Percentiles rank a stretch among this genome's conserved stretches.
These are phyloP conservation scores for Sesamia inferens DNA, from an alignment of 2,888 invertebrate species.

Conservation along the genomic window DNA sequence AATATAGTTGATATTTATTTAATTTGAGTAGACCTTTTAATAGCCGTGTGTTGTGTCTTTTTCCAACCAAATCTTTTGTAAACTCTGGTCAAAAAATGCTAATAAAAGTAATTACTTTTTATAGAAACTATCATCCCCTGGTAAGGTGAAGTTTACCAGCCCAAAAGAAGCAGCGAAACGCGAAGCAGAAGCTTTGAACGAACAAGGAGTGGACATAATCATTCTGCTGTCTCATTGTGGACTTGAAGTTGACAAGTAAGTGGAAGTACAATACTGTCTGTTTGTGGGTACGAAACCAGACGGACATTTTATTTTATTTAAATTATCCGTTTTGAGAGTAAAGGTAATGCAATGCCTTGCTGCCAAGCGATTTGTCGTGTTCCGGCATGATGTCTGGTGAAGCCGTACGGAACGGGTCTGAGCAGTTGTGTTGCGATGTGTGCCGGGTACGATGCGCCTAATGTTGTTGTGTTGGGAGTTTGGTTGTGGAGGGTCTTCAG, in stretches of 20 bases:
- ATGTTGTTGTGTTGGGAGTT: no score
- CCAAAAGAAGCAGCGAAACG: slow-evolving; percentile 91
- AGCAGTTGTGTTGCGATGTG: no score
- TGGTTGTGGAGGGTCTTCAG: no score
- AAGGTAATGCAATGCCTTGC: no score
- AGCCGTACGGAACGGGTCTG: no score
- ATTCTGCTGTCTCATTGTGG: slow-evolving; percentile 96
- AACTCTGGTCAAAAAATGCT: neutral
- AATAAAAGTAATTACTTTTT: slow-evolving; percentile 47
- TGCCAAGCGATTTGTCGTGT: no score
- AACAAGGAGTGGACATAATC: slow-evolving; percentile 93
- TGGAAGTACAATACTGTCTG: slow-evolving; percentile 8
- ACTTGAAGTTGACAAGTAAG: slow-evolving; percentile 91
- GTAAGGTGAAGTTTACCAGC: slow-evolving; percentile 91
- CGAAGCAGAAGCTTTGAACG: slow-evolving; percentile 91
- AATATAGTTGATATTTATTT: no score
- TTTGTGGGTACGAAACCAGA: no score
- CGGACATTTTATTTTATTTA: no score
- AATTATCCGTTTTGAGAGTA: no score
- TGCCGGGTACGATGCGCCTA: no score
- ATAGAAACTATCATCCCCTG: slow-evolving; percentile 91
- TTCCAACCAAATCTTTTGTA: neutral
- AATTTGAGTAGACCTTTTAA: neutral
- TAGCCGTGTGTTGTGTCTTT: neutral
- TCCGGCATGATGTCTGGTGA: no score